These are phyloP conservation scores for Pluvianellus socialis DNA, from an alignment of 2,113 vertebrate species.

Conservation along the genomic window DNA sequence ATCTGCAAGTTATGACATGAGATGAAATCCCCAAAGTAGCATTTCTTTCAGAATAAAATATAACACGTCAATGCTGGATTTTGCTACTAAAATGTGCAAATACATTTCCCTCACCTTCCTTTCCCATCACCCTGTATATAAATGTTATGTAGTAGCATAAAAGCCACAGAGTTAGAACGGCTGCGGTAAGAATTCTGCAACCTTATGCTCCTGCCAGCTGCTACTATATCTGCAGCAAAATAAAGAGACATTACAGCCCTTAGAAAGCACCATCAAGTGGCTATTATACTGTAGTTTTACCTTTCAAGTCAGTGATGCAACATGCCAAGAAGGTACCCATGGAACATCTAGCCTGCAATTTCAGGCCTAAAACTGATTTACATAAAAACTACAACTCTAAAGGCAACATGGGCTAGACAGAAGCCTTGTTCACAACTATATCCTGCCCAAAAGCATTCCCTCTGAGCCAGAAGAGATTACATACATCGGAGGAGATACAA, in stretches of 20 bases:
- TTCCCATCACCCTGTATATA: background rate
- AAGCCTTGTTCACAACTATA: background rate
- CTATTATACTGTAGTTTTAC: slow-evolving; percentile 9
- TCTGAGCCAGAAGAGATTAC: background rate
- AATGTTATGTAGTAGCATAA: slow-evolving; percentile 7
- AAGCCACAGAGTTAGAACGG: slow-evolving; percentile 1
- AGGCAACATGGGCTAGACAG: background rate
- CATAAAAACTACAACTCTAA: background rate
- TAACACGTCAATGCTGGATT: background rate
- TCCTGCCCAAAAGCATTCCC: background rate
- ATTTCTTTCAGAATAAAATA: background rate
- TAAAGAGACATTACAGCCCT: slow-evolving; percentile 5
- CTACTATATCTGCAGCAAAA: slow-evolving; percentile 4
- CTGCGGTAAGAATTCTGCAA: background rate
- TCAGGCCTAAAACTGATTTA: background rate
- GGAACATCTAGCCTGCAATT: background rate
- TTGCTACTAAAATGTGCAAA: background rate
- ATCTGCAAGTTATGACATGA: background rate
- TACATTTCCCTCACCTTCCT: background rate
- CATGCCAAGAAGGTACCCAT: background rate
- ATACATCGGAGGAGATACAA: background rate
- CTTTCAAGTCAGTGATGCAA: background rate
- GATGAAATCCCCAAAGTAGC: background rate
- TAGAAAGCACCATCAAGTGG: slow-evolving; percentile 21
- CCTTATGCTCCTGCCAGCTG: slow-evolving; percentile 42